Base-by-base conservation (phyloP, 1,140 invertebrate species). In the Drosophila kanapiae region DNA sequence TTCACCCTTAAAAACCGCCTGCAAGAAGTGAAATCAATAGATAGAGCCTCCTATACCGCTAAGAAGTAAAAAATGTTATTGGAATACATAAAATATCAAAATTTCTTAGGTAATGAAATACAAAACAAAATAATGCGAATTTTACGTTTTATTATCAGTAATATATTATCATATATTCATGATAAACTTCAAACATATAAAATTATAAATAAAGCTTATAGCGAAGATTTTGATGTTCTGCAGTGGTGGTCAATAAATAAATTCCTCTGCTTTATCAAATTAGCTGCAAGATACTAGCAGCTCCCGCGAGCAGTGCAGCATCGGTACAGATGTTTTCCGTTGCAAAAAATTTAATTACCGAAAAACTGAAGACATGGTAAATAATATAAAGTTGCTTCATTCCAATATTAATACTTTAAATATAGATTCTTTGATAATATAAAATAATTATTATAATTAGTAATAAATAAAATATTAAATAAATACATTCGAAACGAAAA, bases 141-240 rank as follows among this genome's bases (percentile, higher is more conserved):
- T 7, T 35, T 43, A 18, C n/a, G 16, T 4, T n/a, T n/a, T n/a
- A n/a, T n/a, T n/a, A 60, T 9, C 23, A 43, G n/a, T 23, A 45
- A 45, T 27, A 51, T 40, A 16, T 38, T 49, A 29, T 62, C 45
- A 16, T 29, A 38, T 38, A 40, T 40, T 13, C 5, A 31, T 1
- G 27, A 62, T 16, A 18, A 61, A 48, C 23, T 64, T 45, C 18
- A 33, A 64, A 29, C 49, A 64, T 47, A 62, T 47, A 47, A 47
- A 62, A 57, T 40, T 57, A 7, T 56, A 57, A 27, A 40, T n/a
- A 57, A 29, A 40, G 18, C 23, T 3, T 62, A 49, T 13, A 49
- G 6, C 29, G 33, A 48, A 40, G 59, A 62, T 38, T 40, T 62
- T 40, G 35, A 51, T 62, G 18, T 51, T 62, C 59, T 38, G 45